These are phyloP conservation scores for Chaetodon trifascialis DNA, from an alignment of 2,113 vertebrate species.

Conservation along the genomic window DNA sequence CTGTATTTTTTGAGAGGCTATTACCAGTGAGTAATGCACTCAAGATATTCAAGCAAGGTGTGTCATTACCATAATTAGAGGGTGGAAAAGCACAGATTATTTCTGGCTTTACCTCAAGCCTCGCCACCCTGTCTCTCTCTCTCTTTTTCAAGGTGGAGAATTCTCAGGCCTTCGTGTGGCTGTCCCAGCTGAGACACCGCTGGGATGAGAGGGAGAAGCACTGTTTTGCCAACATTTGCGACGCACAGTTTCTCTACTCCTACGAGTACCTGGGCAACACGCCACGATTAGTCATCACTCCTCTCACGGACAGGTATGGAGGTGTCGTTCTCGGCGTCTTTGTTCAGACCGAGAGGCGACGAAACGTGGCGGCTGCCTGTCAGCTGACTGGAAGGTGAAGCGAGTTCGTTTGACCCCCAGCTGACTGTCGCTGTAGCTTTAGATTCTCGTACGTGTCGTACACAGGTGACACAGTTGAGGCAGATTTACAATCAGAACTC, in stretches of 20 bases:
- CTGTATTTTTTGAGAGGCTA: constrained; percentile 27
- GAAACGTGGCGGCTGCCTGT: background rate
- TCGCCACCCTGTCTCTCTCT: background rate
- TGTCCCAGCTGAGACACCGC: constrained; percentile 94
- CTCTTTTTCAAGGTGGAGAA: constrained; percentile 88
- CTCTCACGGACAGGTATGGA: constrained; percentile 93
- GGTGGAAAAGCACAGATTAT: constrained; percentile 43
- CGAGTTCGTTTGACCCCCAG: background rate
- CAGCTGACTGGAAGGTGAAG: background rate
- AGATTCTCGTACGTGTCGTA: background rate
- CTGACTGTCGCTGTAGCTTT: background rate
- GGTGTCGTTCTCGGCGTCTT: background rate
- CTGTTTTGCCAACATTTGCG: constrained; percentile 95
- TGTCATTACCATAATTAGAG: constrained; percentile 59
- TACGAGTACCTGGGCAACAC: constrained; percentile 98
- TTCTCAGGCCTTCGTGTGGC: constrained; percentile 93
- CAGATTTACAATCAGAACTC: background rate
- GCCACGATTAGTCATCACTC: constrained; percentile 95
- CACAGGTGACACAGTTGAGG: background rate
- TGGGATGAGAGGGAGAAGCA: constrained; percentile 92
- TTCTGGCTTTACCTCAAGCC: constrained; percentile 12
- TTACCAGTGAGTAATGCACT: constrained; percentile 48
- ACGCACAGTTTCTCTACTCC: constrained; percentile 94
- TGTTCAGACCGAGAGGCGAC: background rate
- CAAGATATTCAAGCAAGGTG: constrained; percentile 30